Evolutionary conservation across 2,797 vertebrate genomes (phyloP), one percentile per base, ranked within the genome.

Genomic region (Lutjanus campechanus): DNA sequence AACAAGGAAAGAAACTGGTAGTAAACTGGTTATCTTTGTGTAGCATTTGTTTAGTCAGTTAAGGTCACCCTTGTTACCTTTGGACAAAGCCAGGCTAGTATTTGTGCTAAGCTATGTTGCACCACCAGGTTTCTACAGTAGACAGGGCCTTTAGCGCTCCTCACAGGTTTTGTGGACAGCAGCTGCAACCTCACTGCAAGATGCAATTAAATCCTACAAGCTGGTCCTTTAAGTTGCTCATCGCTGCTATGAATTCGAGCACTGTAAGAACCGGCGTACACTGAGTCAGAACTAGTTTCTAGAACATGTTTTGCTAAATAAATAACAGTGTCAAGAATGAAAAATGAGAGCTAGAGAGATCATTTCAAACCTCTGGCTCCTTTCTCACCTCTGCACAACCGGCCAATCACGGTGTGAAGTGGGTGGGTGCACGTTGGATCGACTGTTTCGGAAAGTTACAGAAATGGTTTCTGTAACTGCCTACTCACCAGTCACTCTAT

Each of bases 401-500:
- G 55, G 19, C 13, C 12, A 36, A n/a, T 40, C 22, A 19, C 22
- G 0, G 17, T 44, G 20, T 55, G 66, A 69, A 20, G 67, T 68
- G 19, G 29, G 20, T 15, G 19, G 29, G 29, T 50, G 29, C 19
- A 4, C 29, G 62, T n/a, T 7, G 65, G 41, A 59, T 49, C 1
- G 8, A 19, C 43, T 4, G 22, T 70, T 59, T 70, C 11, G 20
- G 22, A 58, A 69, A 58, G 67, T 15, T 56, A 22, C 41, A 47
- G 68, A 59, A 25, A 49, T 59, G 43, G 16, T 66, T 69, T 76
- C n/a, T 74, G 8, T 56, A 36, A 41, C 22, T 54, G 43, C 55
- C 49, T 13, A 4, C 22, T 63, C 55, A n/a, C n/a, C 17, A 5
- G 22, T 53, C 43, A 7, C 16, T 68, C 15, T 54, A 1, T 9